Percentiles rank a stretch among this genome's conserved stretches.
These are phyloP conservation scores for Micrasema longulum DNA, from an alignment of 1,140 invertebrate genomes.

Conservation along the genomic window DNA sequence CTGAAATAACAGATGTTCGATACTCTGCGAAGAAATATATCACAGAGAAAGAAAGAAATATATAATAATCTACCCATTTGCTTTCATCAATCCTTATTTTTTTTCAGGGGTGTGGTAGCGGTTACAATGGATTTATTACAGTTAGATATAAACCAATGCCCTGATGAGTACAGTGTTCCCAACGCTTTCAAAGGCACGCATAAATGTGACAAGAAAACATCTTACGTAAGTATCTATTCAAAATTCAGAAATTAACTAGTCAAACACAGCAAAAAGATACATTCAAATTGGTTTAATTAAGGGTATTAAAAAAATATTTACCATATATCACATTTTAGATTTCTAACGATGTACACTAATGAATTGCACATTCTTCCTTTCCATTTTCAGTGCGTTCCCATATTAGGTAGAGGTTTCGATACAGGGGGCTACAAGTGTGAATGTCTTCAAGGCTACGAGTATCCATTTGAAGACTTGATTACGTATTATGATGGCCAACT, in stretches of 20 bases:
- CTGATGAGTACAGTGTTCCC: slow-evolving; percentile 85
- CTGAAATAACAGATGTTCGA: no score
- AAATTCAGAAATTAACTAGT: no score
- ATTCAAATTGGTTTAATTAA: no score
- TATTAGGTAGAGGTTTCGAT: slow-evolving; percentile 90
- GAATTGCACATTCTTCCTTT: not conserved
- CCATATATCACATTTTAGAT: no score
- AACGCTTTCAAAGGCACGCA: slow-evolving; percentile 97
- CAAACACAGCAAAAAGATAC: no score
- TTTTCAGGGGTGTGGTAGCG: slow-evolving; percentile 88
- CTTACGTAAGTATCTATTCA: slow-evolving; percentile 83
- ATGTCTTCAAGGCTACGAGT: slow-evolving; percentile 96
- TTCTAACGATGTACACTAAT: no score
- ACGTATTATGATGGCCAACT: slow-evolving; percentile 97
- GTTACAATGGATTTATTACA: slow-evolving; percentile 92
- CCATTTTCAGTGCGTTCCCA: slow-evolving; percentile 88
- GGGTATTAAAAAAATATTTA: no score
- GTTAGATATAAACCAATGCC: slow-evolving; percentile 96
- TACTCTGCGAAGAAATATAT: no score
- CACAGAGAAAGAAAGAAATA: no score
- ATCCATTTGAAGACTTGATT: slow-evolving; percentile 94
- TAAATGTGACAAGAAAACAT: slow-evolving; percentile 91
- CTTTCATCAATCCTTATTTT: slow-evolving; percentile 55
- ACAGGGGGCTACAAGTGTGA: slow-evolving; percentile 98
- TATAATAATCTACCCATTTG: no score